These are phyloP conservation scores for Thera britannica DNA, from an alignment of 2,888 invertebrate genomes.

Conservation along the genomic window DNA sequence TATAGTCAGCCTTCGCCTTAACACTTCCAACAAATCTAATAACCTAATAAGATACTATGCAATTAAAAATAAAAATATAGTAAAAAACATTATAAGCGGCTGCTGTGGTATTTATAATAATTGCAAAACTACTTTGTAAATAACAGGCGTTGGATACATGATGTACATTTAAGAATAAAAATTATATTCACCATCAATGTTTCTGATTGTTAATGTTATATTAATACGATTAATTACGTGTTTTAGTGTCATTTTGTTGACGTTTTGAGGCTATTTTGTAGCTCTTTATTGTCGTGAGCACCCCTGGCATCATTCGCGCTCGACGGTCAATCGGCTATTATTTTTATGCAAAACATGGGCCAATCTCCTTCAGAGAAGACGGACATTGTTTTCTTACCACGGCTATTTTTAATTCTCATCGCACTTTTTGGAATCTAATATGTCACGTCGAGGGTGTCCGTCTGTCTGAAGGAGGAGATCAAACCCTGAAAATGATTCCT, in stretches of 20 bases:
- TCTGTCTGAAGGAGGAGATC: too few species aligned
- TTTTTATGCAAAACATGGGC: not conserved
- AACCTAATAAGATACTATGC: conserved; percentile 60
- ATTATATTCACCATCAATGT: too few species aligned
- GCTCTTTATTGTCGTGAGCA: too few species aligned
- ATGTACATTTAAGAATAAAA: too few species aligned
- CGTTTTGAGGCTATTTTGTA: not conserved
- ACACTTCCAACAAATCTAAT: conserved; percentile 65
- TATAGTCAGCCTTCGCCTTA: conserved; percentile 64
- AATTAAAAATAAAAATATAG: conserved; percentile 39
- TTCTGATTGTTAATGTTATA: too few species aligned
- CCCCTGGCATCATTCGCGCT: not conserved
- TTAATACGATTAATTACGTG: not conserved
- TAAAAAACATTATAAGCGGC: conserved; percentile 14
- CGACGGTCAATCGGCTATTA: not conserved
- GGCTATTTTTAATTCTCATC: too few species aligned
- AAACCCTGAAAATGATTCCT: not conserved
- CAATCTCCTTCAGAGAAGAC: too few species aligned
- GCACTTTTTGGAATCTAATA: too few species aligned
- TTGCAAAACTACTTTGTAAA: not conserved
- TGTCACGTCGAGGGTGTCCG: too few species aligned
- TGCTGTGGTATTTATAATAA: conserved; percentile 28
- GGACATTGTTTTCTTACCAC: too few species aligned
- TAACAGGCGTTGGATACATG: not conserved
- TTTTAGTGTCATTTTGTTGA: not conserved